Evolutionary conservation across 2,113 vertebrate genomes (phyloP).

Genomic region (human (Homo sapiens)): DNA sequence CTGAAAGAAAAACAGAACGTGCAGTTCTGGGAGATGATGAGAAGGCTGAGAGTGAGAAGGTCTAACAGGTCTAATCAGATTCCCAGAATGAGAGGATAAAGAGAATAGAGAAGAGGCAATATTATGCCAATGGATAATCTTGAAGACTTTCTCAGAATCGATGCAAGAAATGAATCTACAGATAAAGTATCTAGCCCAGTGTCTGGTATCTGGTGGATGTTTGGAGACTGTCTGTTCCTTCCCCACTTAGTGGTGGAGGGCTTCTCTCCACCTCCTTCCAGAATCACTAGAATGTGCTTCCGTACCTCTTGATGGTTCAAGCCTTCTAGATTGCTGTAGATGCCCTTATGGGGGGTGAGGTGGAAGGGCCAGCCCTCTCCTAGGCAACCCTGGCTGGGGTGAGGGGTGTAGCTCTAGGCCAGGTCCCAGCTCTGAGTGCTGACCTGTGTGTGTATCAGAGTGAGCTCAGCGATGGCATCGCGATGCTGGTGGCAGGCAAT

Average conservation of each 20-base stretch:
- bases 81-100: background rate
- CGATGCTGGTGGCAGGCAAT: conserved; percentile 90
- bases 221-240: background rate
- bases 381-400: background rate
- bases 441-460: conserved; percentile 81
- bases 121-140: background rate
- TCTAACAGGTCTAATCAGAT: background rate
- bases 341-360: background rate
- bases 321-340: background rate
- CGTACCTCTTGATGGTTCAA: background rate
- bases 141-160: background rate
- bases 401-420: background rate
- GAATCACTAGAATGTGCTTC: background rate
- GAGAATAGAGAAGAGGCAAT: background rate
- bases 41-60: background rate
- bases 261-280: background rate
- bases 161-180: background rate
- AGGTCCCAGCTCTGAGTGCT: background rate
- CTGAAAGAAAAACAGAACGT: background rate
- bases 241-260: background rate
- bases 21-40: background rate
- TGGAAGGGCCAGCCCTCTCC: background rate
- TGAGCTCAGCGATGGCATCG: conserved; percentile 91
- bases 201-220: background rate
- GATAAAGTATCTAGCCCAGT: background rate